These are phyloP conservation scores for Pristionchus mayeri DNA, from an alignment of 2,888 invertebrate species.

Conservation along the genomic window DNA sequence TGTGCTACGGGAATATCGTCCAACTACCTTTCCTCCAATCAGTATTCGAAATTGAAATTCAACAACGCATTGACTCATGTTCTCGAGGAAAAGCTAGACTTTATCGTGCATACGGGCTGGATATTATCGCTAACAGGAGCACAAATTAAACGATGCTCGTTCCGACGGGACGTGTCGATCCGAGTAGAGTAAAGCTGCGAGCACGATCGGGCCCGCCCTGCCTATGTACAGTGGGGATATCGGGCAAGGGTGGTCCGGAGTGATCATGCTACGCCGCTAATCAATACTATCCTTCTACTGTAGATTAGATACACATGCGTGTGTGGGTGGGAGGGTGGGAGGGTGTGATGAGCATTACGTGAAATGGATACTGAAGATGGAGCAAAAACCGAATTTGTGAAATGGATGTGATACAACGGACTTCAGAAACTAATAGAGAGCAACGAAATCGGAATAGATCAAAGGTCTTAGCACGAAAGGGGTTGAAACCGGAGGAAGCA, in stretches of 20 bases:
- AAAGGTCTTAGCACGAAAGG: constrained; percentile 1
- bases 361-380: constrained; percentile 10
- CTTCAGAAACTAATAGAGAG: not conserved
- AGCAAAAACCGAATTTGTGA: constrained; percentile 28
- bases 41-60: not conserved
- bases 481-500: constrained; percentile 25
- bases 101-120: constrained; percentile 9
- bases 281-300: constrained; percentile 37
- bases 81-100: not conserved
- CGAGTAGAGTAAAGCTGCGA: not conserved
- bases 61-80: not conserved
- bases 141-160: constrained; percentile 34
- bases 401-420: constrained; percentile 30
- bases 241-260: not conserved
- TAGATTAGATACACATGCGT: constrained; percentile 29
- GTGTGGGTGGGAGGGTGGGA: not conserved
- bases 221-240: constrained; percentile 29
- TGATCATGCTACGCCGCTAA: not conserved
- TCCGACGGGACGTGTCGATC: constrained; percentile 1
- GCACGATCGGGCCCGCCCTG: not conserved
- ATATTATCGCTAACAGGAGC: not conserved
- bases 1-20: no score
- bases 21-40: not conserved
- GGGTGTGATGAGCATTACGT: constrained; percentile 32
- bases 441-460: constrained; percentile 21